Conservation (phyloP, 2,113 vertebrate genomes). For the Toxotes jaculatrix region DNA sequence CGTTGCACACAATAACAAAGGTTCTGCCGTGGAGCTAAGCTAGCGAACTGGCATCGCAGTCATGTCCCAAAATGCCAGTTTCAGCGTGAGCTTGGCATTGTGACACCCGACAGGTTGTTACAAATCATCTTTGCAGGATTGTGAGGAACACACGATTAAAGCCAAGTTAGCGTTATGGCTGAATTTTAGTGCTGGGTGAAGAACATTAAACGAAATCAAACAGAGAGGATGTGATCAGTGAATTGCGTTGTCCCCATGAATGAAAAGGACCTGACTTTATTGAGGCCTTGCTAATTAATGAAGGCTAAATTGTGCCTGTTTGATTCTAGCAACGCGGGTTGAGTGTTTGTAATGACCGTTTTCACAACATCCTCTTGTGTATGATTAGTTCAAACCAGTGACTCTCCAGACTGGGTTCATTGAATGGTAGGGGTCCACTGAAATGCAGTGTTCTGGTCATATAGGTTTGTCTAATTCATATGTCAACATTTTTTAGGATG, state of each 20-base stretch:
- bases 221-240: conserved; percentile 25
- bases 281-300: conserved; percentile 43
- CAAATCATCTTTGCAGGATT: too few species aligned
- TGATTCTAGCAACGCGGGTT: neutral
- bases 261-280: conserved; percentile 41
- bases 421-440: neutral
- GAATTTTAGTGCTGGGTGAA: neutral
- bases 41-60: conserved; percentile 59
- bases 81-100: neutral
- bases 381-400: neutral
- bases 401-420: neutral
- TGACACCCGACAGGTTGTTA: neutral
- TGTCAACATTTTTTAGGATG: neutral
- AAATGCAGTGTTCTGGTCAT: neutral
- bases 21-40: conserved; percentile 48
- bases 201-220: neutral
- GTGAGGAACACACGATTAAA: too few species aligned
- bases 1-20: conserved; percentile 79
- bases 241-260: conserved; percentile 44
- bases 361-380: neutral
- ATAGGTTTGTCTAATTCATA: neutral
- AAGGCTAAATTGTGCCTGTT: conserved; percentile 3
- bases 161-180: neutral
- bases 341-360: neutral
- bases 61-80: conserved; percentile 37